These are phyloP conservation scores for Galagoides demidoff DNA, from an alignment of 2,797 vertebrate genomes.

Conservation along the genomic window DNA sequence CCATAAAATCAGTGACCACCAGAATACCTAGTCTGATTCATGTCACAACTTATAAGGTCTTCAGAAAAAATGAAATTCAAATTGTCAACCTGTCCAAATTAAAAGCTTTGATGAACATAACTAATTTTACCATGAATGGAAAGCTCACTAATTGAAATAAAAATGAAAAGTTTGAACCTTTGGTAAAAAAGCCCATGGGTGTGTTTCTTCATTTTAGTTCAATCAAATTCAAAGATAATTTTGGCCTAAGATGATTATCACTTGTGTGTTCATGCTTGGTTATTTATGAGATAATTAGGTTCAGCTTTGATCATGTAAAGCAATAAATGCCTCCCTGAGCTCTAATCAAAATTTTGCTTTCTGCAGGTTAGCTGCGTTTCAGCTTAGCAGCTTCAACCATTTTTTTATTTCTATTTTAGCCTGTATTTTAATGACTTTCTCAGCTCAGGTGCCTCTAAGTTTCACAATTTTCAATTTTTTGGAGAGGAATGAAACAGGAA, in stretches of 20 bases:
- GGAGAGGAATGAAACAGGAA: neutral
- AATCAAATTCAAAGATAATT: constrained; percentile 50
- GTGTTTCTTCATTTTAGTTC: constrained; percentile 26
- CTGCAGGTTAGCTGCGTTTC: constrained; percentile 10
- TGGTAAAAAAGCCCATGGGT: neutral
- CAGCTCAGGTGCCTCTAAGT: neutral
- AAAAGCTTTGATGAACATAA: neutral
- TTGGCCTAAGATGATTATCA: constrained; percentile 4
- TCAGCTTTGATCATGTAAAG: constrained; percentile 45
- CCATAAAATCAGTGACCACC: neutral
- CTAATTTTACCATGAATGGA: constrained; percentile 15
- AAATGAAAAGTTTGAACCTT: neutral
- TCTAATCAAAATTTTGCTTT: constrained; percentile 48
- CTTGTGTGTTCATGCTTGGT: neutral
- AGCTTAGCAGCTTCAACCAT: neutral
- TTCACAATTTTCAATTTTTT: constrained; percentile 30
- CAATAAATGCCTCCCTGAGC: constrained; percentile 11
- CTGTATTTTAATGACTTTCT: constrained; percentile 41
- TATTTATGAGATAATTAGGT: constrained; percentile 63
- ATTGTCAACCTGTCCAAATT: neutral
- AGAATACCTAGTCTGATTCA: neutral
- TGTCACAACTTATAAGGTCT: neutral
- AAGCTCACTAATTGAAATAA: constrained; percentile 2
- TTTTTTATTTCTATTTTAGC: constrained; percentile 33
- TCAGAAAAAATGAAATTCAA: neutral